Evolutionary conservation across 2,797 vertebrate genomes (phyloP).

Genomic region (Anisognathus igniventris): DNA sequence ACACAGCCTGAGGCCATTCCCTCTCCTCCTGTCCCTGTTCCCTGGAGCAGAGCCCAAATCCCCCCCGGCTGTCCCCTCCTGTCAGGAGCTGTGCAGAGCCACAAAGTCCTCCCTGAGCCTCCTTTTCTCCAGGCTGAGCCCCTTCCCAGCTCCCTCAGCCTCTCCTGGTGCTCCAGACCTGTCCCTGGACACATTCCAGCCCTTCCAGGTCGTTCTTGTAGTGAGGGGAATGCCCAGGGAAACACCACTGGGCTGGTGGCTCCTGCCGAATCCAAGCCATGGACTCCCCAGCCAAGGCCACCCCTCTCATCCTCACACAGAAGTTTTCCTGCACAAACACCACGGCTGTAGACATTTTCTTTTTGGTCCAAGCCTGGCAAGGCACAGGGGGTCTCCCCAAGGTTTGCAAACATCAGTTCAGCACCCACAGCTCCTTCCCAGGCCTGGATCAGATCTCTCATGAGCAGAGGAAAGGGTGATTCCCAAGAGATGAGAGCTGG

Average conservation of each 20-base stretch:
- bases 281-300: background rate
- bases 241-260: background rate
- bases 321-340: background rate
- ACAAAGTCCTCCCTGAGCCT: background rate
- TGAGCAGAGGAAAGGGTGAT: background rate
- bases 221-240: background rate
- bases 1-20: accelerated
- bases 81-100: background rate
- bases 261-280: background rate
- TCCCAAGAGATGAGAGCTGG: background rate
- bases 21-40: background rate
- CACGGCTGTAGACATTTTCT: accelerated
- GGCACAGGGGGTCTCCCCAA: accelerated
- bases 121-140: background rate
- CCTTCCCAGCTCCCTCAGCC: background rate
- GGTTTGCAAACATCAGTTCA: background rate
- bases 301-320: accelerated
- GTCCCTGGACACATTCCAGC: accelerated
- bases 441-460: background rate
- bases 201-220: accelerated
- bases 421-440: background rate
- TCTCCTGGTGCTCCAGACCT: accelerated
- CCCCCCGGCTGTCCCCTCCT: accelerated
- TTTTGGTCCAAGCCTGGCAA: background rate
- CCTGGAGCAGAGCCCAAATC: background rate